Percentiles rank a stretch among this genome's conserved stretches.
Conservation (phyloP, 1,140 invertebrate species). For the Drosophila truncata region DNA sequence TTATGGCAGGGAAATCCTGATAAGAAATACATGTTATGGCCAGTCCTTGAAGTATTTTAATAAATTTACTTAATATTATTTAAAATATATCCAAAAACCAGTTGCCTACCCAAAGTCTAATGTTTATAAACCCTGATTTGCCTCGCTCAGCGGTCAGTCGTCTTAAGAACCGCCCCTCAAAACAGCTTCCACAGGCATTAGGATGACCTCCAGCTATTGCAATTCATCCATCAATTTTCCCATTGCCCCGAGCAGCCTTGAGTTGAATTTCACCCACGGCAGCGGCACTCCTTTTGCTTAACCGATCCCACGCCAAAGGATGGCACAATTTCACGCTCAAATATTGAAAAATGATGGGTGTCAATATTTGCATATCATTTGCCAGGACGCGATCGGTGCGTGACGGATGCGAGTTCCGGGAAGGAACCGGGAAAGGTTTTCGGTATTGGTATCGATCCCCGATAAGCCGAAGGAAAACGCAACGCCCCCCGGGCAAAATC, state of each 20-base stretch:
- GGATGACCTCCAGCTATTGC: constrained; percentile 29
- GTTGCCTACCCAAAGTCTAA: background rate
- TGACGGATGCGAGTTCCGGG: constrained; percentile 51
- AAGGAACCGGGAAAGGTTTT: constrained; percentile 40
- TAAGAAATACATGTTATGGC: too few relatives aligned
- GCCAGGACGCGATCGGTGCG: constrained; percentile 45
- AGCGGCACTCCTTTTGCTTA: constrained; percentile 54
- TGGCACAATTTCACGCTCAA: constrained; percentile 61
- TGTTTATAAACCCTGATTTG: constrained; percentile 18
- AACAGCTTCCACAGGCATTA: constrained; percentile 6
- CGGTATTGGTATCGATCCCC: background rate
- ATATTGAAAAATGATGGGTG: constrained; percentile 81
- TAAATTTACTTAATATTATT: background rate
- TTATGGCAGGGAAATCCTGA: background rate
- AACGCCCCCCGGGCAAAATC: constrained; percentile 66
- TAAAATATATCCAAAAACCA: background rate
- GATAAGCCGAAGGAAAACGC: constrained; percentile 46
- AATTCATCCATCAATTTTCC: constrained; percentile 28
- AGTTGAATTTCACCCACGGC: background rate
- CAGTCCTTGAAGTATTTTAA: too few relatives aligned
- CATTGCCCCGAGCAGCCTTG: constrained; percentile 32
- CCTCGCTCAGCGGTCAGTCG: constrained; percentile 12
- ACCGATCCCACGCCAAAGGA: constrained; percentile 28
- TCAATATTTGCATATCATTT: constrained; percentile 84
- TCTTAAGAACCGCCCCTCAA: constrained; percentile 27